phyloP scores from a whole-genome alignment of 2,113 vertebrate species.

The Pterocles gutturalis region DNA sequence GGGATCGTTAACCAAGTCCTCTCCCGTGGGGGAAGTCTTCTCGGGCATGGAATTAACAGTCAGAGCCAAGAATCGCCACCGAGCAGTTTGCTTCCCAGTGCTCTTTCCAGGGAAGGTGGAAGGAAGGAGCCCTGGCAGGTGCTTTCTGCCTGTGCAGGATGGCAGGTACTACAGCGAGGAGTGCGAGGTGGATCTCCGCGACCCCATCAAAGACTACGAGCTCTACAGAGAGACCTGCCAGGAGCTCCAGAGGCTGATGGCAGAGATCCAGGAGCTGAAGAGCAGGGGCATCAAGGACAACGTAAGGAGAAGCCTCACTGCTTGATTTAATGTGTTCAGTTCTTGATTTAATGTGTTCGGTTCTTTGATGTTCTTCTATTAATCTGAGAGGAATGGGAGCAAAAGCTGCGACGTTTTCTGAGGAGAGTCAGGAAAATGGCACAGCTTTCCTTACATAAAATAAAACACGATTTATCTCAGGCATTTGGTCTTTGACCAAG shows the following conservation, averaged over 20 bases:
- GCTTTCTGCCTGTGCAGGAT: conserved; percentile 77
- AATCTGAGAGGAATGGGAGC: neutral
- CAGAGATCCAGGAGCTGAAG: conserved; percentile 96
- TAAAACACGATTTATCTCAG: rapidly evolving
- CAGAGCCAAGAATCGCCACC: rapidly evolving
- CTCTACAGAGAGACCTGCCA: conserved; percentile 94
- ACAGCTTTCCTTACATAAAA: neutral
- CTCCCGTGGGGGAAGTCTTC: rapidly evolving
- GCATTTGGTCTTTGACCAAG: rapidly evolving
- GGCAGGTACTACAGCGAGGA: conserved; percentile 90
- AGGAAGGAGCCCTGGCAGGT: neutral
- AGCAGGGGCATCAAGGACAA: conserved; percentile 88
- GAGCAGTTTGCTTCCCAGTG: neutral
- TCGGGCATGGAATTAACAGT: rapidly evolving
- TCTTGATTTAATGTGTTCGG: rapidly evolving
- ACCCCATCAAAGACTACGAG: conserved; percentile 88
- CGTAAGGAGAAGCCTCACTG: conserved; percentile 66
- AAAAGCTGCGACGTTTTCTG: rapidly evolving
- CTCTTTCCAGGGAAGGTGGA: no score
- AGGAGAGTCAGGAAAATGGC: neutral
- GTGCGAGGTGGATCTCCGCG: conserved; percentile 88
- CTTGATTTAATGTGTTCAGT: rapidly evolving
- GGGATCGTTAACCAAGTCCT: neutral
- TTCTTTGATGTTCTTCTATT: neutral
- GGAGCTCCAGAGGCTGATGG: conserved; percentile 90